Percentiles rank a stretch among this genome's conserved stretches.
Evolutionary conservation across 37 sponge, comb jelly and placozoan species (phyloP).

Genomic region (Trichoplax adhaerens): DNA sequence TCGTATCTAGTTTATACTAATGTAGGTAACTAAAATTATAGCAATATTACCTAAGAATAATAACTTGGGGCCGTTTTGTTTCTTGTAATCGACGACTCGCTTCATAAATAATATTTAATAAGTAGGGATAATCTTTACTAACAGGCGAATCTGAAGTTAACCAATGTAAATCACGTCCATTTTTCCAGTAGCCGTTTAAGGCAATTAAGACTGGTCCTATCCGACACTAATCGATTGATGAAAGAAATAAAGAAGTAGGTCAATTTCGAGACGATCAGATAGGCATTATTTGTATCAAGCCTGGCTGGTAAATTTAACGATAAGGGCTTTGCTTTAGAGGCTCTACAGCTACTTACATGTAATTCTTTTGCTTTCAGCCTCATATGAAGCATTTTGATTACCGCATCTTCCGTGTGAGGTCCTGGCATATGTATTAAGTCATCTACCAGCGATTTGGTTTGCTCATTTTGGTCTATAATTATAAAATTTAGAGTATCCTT

Average conservation of each 20-base stretch:
- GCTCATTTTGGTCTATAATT: too few relatives aligned
- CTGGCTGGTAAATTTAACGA: too few relatives aligned
- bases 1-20: too few relatives aligned
- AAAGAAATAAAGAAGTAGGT: not conserved
- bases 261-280: too few relatives aligned
- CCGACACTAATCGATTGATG: slow-evolving; percentile 34
- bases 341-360: slow-evolving; percentile 1
- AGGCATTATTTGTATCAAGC: too few relatives aligned
- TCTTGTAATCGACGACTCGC: slow-evolving; percentile 11
- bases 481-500: too few relatives aligned
- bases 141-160: too few relatives aligned
- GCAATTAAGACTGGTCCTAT: slow-evolving; percentile 45
- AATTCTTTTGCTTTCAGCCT: slow-evolving; percentile 24
- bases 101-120: slow-evolving; percentile 11
- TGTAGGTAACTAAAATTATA: too few relatives aligned
- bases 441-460: too few relatives aligned
- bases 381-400: slow-evolving; percentile 51
- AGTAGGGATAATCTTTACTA: not conserved
- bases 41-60: slow-evolving; percentile 36
- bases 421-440: slow-evolving; percentile 42
- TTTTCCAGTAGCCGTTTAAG: slow-evolving; percentile 6
- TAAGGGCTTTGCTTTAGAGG: not conserved
- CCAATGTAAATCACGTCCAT: too few relatives aligned
- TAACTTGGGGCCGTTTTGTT: slow-evolving; percentile 6
- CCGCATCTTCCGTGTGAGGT: slow-evolving; percentile 58